Conservation (phyloP, 2,797 vertebrate genomes). For the Sebastes vulpes region DNA sequence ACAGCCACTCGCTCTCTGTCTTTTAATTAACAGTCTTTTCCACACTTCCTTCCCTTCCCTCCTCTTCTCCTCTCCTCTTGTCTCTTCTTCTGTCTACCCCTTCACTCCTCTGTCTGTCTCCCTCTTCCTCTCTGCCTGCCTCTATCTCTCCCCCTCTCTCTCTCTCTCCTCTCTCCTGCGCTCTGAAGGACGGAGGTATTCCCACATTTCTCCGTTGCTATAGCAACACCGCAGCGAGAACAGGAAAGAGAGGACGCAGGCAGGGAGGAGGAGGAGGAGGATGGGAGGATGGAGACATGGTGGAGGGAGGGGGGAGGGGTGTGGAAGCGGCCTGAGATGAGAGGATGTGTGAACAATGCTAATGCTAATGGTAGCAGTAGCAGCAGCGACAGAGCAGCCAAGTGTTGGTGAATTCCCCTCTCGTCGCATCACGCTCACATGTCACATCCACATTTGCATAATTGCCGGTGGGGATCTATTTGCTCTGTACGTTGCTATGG, state of each 20-base stretch:
- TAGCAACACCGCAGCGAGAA: constrained; percentile 88
- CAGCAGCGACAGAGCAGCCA: constrained; percentile 21
- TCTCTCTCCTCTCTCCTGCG: constrained; percentile 30
- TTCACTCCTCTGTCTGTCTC: constrained; percentile 44
- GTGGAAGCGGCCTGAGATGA: constrained; percentile 60
- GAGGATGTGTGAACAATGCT: constrained; percentile 81
- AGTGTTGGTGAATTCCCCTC: constrained; percentile 59
- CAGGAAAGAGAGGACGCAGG: constrained; percentile 81
- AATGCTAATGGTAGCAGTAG: constrained; percentile 72
- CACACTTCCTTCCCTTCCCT: constrained; percentile 34
- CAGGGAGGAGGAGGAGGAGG: constrained; percentile 39
- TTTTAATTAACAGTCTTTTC: constrained; percentile 77
- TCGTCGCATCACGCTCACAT: constrained; percentile 47
- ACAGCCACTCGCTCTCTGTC: constrained; percentile 51
- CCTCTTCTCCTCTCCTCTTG: constrained; percentile 17
- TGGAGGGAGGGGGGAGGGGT: constrained; percentile 41
- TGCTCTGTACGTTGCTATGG: constrained; percentile 14
- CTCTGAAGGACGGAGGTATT: constrained; percentile 90
- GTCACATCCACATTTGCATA: constrained; percentile 61
- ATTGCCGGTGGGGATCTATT: constrained; percentile 46
- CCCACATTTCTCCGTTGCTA: constrained; percentile 90
- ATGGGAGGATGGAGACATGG: constrained; percentile 58
- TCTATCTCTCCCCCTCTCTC: constrained; percentile 20
- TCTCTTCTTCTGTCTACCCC: constrained; percentile 45
- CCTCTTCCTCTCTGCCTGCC: constrained; percentile 22